Percentiles rank a stretch among this genome's conserved stretches.
Evolutionary conservation across 2,113 vertebrate species (phyloP).

Genomic region (Sphaerodactylus townsendi): DNA sequence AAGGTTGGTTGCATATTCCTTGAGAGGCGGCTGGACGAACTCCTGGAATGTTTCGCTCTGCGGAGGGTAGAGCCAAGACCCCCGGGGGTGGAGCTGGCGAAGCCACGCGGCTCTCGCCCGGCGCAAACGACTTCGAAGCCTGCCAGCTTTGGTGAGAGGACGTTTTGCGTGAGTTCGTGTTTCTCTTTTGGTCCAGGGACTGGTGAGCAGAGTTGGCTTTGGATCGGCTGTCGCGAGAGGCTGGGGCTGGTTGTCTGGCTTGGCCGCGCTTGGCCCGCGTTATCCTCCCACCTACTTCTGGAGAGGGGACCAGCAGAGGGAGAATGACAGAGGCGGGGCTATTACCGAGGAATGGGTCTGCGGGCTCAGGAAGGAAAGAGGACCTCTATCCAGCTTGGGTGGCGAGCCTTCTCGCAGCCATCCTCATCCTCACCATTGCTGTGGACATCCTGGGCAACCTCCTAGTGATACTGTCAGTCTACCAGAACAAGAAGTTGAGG

Average conservation of each 20-base stretch:
- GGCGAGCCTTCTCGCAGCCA: conserved; percentile 71
- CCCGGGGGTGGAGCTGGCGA: no score
- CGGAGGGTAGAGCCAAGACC: no score
- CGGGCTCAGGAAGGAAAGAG: conserved; percentile 40
- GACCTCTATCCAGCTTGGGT: conserved; percentile 59
- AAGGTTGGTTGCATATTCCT: no score
- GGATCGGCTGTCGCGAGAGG: background rate
- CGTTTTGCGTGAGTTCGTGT: no score
- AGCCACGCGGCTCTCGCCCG: no score
- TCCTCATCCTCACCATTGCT: conserved; percentile 83
- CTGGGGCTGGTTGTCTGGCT: no score
- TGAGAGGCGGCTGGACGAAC: no score
- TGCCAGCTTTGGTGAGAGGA: no score
- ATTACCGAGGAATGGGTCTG: background rate
- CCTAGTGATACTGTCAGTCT: conserved; percentile 83
- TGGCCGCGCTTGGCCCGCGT: background rate
- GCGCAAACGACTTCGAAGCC: no score
- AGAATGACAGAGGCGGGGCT: conserved; percentile 21
- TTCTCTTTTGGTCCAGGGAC: no score
- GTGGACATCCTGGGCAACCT: conserved; percentile 72
- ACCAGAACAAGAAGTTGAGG: conserved; percentile 84
- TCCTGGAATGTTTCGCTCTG: no score
- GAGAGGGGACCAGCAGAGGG: background rate
- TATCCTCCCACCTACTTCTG: background rate
- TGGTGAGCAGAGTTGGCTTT: no score